phyloP scores from a whole-genome alignment of 2,888 invertebrate species.

The Caenorhabditis imperialis region DNA sequence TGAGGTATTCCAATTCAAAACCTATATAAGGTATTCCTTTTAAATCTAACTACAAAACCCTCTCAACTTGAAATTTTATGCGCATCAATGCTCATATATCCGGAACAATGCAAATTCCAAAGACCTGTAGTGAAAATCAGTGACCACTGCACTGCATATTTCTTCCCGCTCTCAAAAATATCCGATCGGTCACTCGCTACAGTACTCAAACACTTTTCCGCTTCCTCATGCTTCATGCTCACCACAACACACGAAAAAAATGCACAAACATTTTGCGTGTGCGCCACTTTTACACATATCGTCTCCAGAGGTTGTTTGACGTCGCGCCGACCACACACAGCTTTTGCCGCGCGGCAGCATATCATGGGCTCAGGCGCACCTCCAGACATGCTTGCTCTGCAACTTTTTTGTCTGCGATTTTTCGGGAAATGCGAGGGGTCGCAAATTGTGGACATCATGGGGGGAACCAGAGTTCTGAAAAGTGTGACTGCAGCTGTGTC shows the following conservation, averaged over 20 bases:
- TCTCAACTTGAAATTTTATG: too few relatives aligned
- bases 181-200: conserved; percentile 28
- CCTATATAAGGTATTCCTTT: too few relatives aligned
- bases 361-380: conserved; percentile 42
- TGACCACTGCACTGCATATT: conserved; percentile 14
- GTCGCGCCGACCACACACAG: conserved; percentile 42
- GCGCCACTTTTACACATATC: conserved; percentile 44
- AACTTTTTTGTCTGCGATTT: conserved; percentile 39
- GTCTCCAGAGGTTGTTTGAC: conserved; percentile 48
- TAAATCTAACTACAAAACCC: too few relatives aligned
- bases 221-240: conserved; percentile 17
- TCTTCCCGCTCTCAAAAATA: conserved; percentile 31
- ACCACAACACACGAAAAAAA: conserved; percentile 40
- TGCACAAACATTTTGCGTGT: conserved; percentile 49
- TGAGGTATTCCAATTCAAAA: too few relatives aligned
- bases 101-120: too few relatives aligned
- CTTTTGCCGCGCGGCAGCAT: conserved; percentile 41
- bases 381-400: conserved; percentile 40
- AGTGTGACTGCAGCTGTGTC: conserved; percentile 31
- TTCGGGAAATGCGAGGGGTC: conserved; percentile 5
- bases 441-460: conserved; percentile 5
- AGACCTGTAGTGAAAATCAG: conserved; percentile 13
- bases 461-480: conserved; percentile 16
- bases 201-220: conserved; percentile 35
- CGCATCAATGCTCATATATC: too few relatives aligned